Base-by-base conservation (phyloP, 2,888 invertebrate genomes). In the Piscicola geometra region DNA sequence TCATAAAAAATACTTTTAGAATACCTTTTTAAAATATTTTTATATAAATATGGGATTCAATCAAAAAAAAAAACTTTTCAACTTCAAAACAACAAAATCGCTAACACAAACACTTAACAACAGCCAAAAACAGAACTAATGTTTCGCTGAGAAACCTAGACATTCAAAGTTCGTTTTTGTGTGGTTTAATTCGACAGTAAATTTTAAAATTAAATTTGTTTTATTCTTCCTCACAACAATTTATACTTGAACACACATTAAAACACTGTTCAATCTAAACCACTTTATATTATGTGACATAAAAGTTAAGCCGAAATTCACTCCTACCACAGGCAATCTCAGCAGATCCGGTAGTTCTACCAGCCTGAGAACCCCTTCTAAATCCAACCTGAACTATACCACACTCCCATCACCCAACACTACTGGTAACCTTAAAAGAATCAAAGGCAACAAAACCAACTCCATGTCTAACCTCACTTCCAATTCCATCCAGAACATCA, bases 61-160 rank as follows among this genome's bases (percentile, higher is more conserved):
- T n/a, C n/a, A n/a, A n/a, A n/a, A n/a, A n/a, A n/a, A n/a, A n/a
- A n/a, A n/a, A n/a, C n/a, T n/a, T n/a, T n/a, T n/a, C n/a, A n/a
- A n/a, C n/a, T n/a, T n/a, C n/a, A n/a, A n/a, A n/a, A n/a, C n/a
- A n/a, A n/a, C n/a, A n/a, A n/a, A n/a, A n/a, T n/a, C n/a, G n/a
- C n/a, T n/a, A n/a, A n/a, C n/a, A n/a, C n/a, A 15, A 47, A 47
- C 9, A 47, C 21, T 47, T 47, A 25, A 3, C n/a, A 18, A 5
- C 60, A 56, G 60, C 60, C 21, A 56, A 56, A 56, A 56, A 56
- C 60, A 18, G 60, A 56, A 56, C n/a, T 25, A 56, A 56, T 21
- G 25, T 25, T 3, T 5, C n/a, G 3, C n/a, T 56, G n/a, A 5
- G 25, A 25, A 56, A 56, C n/a, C 60, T 56, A 25, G 60, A 56